These are phyloP conservation scores for Agonopterix alstromeriana DNA, from an alignment of 2,888 invertebrate species.

Conservation along the genomic window DNA sequence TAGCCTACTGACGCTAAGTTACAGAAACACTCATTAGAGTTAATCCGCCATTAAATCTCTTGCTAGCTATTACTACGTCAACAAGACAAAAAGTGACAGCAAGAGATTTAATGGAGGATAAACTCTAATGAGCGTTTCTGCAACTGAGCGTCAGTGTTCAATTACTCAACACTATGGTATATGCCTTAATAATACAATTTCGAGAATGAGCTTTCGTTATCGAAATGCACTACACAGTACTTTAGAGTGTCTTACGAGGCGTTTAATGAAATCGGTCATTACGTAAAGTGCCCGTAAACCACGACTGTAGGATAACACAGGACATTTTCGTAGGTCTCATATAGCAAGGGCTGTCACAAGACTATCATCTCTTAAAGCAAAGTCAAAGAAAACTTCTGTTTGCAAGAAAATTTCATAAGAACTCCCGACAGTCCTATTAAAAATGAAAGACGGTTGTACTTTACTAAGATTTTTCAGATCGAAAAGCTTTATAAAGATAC, in stretches of 20 bases:
- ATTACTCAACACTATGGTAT: not conserved
- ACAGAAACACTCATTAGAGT: too few species aligned
- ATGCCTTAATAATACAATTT: slow-evolving; percentile 41
- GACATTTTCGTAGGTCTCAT: not conserved
- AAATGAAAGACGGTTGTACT: too few species aligned
- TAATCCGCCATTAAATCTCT: too few species aligned
- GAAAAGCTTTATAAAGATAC: not conserved
- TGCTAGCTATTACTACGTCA: too few species aligned
- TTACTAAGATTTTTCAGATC: not conserved
- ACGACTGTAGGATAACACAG: slow-evolving; percentile 32
- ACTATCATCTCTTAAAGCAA: not conserved
- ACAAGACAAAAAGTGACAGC: too few species aligned
- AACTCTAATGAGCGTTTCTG: too few species aligned
- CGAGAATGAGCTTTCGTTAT: slow-evolving; percentile 43
- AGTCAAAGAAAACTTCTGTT: too few species aligned
- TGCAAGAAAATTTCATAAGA: too few species aligned
- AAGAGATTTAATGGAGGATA: too few species aligned
- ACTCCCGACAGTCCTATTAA: too few species aligned
- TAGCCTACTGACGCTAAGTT: not conserved
- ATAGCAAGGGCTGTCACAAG: slow-evolving; percentile 5
- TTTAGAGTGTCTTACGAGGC: slow-evolving; percentile 36
- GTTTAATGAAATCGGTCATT: slow-evolving; percentile 69
- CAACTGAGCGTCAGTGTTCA: too few species aligned
- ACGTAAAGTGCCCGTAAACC: slow-evolving; percentile 53
- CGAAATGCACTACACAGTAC: slow-evolving; percentile 33